Conservation (phyloP, 2,797 vertebrate genomes). For the Lophotriccus pileatus region DNA sequence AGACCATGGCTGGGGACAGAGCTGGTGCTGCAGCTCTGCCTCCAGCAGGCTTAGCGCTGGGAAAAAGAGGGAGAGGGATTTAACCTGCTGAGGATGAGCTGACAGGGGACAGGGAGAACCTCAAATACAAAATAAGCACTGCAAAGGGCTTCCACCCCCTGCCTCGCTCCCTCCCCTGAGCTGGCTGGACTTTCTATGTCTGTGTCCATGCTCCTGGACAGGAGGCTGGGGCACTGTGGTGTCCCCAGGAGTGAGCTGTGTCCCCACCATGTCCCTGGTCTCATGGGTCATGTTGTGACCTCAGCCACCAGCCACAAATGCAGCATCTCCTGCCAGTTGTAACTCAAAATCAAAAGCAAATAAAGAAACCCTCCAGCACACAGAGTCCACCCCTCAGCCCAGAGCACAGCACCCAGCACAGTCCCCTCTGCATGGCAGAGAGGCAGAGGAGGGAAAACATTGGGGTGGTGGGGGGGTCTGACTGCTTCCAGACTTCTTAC, state of each 20-base stretch:
- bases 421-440: not conserved
- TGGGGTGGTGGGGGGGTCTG: rapidly evolving
- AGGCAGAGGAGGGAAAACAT: not conserved
- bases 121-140: not conserved
- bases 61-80: not conserved
- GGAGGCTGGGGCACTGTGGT: not conserved
- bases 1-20: not conserved
- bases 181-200: not conserved
- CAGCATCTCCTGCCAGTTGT: not conserved
- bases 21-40: not conserved
- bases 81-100: not conserved
- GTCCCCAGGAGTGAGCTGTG: not conserved
- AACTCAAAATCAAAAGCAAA: not conserved
- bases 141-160: not conserved
- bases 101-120: not conserved
- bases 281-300: rapidly evolving
- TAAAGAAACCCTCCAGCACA: not conserved
- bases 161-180: not conserved
- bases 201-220: not conserved
- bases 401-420: not conserved
- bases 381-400: rapidly evolving
- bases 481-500: not conserved
- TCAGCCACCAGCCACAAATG: not conserved
- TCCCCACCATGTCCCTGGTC: not conserved
- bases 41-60: not conserved